These are phyloP conservation scores for Epinotia bilunana DNA, from an alignment of 2,888 invertebrate genomes.

Conservation along the genomic window DNA sequence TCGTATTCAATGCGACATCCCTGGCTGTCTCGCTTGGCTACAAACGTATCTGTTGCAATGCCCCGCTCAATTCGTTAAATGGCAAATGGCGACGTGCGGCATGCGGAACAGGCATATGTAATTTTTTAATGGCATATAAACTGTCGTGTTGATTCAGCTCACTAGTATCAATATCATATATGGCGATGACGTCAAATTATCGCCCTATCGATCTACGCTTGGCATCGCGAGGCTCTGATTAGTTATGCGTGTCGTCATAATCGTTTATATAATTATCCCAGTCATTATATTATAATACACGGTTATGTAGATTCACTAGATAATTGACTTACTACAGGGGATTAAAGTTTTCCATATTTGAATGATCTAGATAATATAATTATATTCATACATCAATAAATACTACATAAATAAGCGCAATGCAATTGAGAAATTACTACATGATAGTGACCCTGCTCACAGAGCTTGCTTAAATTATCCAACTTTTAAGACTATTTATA, in stretches of 20 bases:
- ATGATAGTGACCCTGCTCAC: no score
- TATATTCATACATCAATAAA: no score
- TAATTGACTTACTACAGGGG: no score
- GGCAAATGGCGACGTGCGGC: constrained; percentile 50
- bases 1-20: no score
- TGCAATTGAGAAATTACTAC: no score
- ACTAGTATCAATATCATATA: constrained; percentile 46
- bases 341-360: no score
- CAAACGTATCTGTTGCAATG: constrained; percentile 4
- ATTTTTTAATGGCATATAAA: constrained; percentile 60
- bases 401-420: no score
- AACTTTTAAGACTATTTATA: no score
- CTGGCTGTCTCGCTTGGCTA: no score
- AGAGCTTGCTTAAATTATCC: no score
- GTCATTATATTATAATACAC: neutral
- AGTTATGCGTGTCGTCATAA: constrained; percentile 12
- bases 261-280: neutral
- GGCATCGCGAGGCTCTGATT: constrained; percentile 14
- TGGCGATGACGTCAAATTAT: constrained; percentile 58
- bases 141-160: constrained; percentile 61
- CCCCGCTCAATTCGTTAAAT: constrained; percentile 24
- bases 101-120: constrained; percentile 59
- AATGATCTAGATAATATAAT: no score
- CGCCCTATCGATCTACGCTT: constrained; percentile 56
- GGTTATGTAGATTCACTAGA: neutral